Conservation (phyloP, 2,888 invertebrate species). For the Melikaiella ostensackeni region DNA sequence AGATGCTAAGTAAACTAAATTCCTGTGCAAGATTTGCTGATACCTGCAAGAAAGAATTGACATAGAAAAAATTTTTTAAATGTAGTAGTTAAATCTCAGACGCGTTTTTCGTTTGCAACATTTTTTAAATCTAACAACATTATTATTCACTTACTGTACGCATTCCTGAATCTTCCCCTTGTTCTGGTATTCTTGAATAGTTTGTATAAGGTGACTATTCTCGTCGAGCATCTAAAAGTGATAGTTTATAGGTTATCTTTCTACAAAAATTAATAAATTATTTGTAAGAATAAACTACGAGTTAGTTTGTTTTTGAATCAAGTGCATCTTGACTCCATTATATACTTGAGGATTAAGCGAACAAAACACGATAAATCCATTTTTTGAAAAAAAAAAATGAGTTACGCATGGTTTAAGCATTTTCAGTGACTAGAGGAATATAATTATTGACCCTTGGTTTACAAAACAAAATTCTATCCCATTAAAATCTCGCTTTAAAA, state of each 20-base stretch:
- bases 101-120: background rate
- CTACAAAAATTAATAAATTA: background rate
- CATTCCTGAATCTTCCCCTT: conserved; percentile 97
- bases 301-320: background rate
- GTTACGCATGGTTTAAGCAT: too few relatives aligned
- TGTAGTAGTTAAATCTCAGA: background rate
- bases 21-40: conserved; percentile 95
- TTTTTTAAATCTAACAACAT: background rate
- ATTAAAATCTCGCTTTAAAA: too few relatives aligned
- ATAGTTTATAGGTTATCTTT: conserved; percentile 29
- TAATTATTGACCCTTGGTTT: too few relatives aligned
- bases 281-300: too few relatives aligned
- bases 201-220: conserved; percentile 97
- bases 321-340: background rate
- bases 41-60: conserved; percentile 78
- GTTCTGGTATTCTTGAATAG: conserved; percentile 97
- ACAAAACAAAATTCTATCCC: too few relatives aligned
- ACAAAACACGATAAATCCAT: too few relatives aligned
- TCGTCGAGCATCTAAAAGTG: conserved; percentile 92
- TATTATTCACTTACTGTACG: conserved; percentile 84
- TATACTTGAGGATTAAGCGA: too few relatives aligned
- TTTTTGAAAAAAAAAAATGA: too few relatives aligned
- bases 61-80: background rate
- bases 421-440: too few relatives aligned
- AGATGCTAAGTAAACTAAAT: conserved; percentile 96